Evolutionary conservation across 1,140 invertebrate species (phyloP), one percentile per base, ranked within the genome.

Genomic region (Notospermus geniculatus): DNA sequence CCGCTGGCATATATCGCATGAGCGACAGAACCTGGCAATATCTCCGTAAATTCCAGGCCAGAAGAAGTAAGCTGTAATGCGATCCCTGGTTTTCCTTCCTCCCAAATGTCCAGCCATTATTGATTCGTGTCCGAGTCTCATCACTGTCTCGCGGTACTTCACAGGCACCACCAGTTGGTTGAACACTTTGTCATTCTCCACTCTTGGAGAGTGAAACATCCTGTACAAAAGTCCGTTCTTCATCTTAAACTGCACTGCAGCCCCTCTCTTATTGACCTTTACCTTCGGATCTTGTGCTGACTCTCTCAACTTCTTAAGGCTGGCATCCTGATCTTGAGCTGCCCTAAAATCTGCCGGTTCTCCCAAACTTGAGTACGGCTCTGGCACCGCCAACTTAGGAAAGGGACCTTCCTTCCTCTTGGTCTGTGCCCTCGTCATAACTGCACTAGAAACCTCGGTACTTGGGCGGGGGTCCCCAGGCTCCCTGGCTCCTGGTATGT

Each of bases 51-150:
- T 28, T 1, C 64, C 66, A 36, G 54, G 63, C 65, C 68, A 67
- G 36, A 57, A 70, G 41, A 70, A 70, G 23, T 57, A 5, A 22
- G 57, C 30, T 13, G 54, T 4, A 25, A 62, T 30, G 43, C 65
- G 41, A 30, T 57, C 45, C n/a, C 30, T 15, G 0, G 64, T 69
- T n/a, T 52, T 30, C 23, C 29, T 43, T 9, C 43, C 32, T 9
- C 61, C n/a, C n/a, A n/a, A n/a, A n/a, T 69, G 62, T 17, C 59
- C 64, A 5, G 55, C 55, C 53, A 69, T 61, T 7, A 60, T 60
- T 0, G 56, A 61, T n/a, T 63, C 67, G 59, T 63, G 66, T 0
- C 57, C 61, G 4, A 67, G 9, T 30, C 43, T 58, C 23, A 69
- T 52, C 0, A 69, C 64, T 4, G 2, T 15, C 4, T 55, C 30